These are phyloP conservation scores for Eidolon dupreanum DNA, from an alignment of 2,797 vertebrate genomes.

Conservation along the genomic window DNA sequence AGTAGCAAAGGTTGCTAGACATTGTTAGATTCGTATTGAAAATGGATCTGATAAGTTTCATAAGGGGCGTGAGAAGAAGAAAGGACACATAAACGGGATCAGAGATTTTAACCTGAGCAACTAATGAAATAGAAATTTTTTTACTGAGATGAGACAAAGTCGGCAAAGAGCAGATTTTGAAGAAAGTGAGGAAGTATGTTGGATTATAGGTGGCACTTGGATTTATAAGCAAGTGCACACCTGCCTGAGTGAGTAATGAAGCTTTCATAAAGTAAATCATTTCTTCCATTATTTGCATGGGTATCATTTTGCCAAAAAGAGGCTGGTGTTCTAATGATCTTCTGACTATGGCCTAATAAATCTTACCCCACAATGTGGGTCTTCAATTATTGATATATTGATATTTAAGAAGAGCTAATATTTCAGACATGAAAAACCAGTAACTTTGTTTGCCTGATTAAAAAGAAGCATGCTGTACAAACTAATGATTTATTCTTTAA, in stretches of 20 bases:
- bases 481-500: conserved; percentile 1
- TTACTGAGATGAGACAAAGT: background rate
- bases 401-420: conserved; percentile 36
- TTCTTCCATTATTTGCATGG: background rate
- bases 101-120: background rate
- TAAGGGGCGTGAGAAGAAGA: background rate
- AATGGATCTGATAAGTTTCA: background rate
- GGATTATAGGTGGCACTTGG: background rate
- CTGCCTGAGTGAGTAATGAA: background rate
- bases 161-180: background rate
- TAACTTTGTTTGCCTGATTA: background rate
- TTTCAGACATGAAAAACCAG: conserved; percentile 13
- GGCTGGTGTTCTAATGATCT: background rate
- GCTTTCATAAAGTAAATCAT: background rate
- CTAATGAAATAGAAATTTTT: background rate
- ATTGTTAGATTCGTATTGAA: background rate
- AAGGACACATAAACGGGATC: too few relatives aligned
- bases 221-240: background rate
- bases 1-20: background rate
- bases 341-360: background rate
- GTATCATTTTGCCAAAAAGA: background rate
- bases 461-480: background rate
- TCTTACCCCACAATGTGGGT: background rate
- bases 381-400: conserved; percentile 6
- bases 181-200: background rate